Conservation (phyloP, 2,888 invertebrate species). For the Alsophila aescularia region DNA sequence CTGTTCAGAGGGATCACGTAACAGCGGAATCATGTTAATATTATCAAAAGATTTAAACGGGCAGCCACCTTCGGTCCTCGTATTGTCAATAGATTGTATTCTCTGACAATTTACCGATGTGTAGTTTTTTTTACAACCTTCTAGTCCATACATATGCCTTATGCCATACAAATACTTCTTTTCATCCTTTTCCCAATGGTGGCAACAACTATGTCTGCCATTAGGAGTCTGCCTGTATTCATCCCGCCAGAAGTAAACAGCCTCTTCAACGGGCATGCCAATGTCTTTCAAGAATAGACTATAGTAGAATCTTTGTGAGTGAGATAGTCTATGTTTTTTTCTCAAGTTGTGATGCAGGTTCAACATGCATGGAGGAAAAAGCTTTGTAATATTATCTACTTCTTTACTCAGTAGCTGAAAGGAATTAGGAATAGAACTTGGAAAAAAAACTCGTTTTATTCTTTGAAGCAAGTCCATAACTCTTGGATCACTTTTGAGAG, state of each 20-base stretch:
- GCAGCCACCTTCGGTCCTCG: slow-evolving; percentile 85
- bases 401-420: slow-evolving; percentile 58
- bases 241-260: slow-evolving; percentile 86
- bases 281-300: slow-evolving; percentile 89
- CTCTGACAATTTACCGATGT: slow-evolving; percentile 83
- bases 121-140: slow-evolving; percentile 87
- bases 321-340: slow-evolving; percentile 86
- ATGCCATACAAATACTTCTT: slow-evolving; percentile 87
- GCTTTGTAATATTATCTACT: slow-evolving; percentile 65
- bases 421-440: slow-evolving; percentile 34
- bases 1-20: slow-evolving; percentile 50
- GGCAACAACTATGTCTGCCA: slow-evolving; percentile 80
- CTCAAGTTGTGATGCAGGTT: slow-evolving; percentile 83
- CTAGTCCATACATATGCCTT: slow-evolving; percentile 89
- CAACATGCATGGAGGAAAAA: slow-evolving; percentile 88
- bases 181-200: slow-evolving; percentile 86
- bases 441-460: slow-evolving; percentile 49
- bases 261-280: slow-evolving; percentile 87
- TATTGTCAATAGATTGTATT: slow-evolving; percentile 82
- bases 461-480: slow-evolving; percentile 60
- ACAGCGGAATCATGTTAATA: slow-evolving; percentile 60
- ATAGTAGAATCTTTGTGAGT: slow-evolving; percentile 86
- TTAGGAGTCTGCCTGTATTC: slow-evolving; percentile 84
- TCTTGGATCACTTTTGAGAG: slow-evolving; percentile 65
- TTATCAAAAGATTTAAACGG: slow-evolving; percentile 86